Evolutionary conservation across 2,113 vertebrate genomes (phyloP).

Genomic region (Neotragus pygmaeus): DNA sequence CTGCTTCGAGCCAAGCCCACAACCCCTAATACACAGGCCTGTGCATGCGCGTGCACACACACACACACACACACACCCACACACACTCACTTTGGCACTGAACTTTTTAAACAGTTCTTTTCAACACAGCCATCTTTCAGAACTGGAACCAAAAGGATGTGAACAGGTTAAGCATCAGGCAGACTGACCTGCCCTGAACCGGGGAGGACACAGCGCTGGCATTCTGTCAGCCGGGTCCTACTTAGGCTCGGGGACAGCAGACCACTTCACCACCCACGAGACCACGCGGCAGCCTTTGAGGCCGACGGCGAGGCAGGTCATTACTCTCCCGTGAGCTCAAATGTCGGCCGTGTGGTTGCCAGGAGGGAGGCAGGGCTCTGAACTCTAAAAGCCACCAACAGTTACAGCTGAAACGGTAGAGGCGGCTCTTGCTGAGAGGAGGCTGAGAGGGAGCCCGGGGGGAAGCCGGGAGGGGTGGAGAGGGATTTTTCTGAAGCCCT

Average conservation of each 20-base stretch:
- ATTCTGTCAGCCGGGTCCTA: neutral
- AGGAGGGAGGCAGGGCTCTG: neutral
- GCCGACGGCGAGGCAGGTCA: neutral
- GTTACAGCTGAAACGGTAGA: neutral
- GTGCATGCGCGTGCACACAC: neutral
- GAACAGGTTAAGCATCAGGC: neutral
- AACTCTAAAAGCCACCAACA: neutral
- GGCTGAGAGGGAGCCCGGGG: accelerated
- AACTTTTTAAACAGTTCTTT: neutral
- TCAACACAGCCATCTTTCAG: neutral
- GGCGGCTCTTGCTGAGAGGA: neutral
- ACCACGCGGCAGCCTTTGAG: neutral
- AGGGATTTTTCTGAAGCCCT: neutral
- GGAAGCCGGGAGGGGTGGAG: neutral
- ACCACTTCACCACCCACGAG: conserved; percentile 25
- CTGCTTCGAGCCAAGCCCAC: neutral
- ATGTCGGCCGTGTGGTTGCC: conserved; percentile 14
- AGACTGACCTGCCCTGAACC: neutral
- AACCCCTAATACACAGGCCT: neutral
- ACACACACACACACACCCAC: neutral
- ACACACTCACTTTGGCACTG: neutral
- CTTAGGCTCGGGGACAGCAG: neutral
- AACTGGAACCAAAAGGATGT: neutral
- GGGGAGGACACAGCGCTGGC: neutral
- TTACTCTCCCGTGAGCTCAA: neutral